Conservation (phyloP, 2,113 vertebrate species). For the Perca flavescens region DNA sequence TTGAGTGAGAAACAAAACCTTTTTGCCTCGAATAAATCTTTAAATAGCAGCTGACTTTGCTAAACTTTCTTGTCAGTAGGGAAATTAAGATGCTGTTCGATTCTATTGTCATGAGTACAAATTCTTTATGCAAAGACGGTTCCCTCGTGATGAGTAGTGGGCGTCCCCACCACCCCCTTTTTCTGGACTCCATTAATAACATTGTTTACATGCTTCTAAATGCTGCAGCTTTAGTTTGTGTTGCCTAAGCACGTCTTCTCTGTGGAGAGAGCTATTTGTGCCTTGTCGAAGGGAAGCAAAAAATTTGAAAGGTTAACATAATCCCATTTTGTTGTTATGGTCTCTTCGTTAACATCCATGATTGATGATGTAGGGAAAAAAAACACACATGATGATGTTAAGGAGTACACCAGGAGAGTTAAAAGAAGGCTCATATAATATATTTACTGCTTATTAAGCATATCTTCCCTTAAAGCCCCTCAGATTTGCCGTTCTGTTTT, state of each 20-base stretch:
- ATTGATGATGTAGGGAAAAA: constrained; percentile 41
- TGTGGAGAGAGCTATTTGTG: constrained; percentile 30
- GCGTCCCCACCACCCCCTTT: constrained; percentile 3
- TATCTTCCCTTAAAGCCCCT: constrained; percentile 17
- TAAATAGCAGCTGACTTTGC: constrained; percentile 36
- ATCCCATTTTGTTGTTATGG: constrained; percentile 19
- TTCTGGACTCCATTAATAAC: constrained; percentile 60
- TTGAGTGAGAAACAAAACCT: constrained; percentile 18
- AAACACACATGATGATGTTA: not conserved
- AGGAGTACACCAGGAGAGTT: not conserved
- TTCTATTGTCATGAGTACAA: constrained; percentile 31
- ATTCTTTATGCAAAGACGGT: constrained; percentile 34
- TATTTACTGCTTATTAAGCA: constrained; percentile 13
- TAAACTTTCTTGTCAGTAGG: constrained; percentile 30
- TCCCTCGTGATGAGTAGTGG: constrained; percentile 44
- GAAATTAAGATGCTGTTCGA: constrained; percentile 32
- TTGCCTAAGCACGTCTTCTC: constrained; percentile 22
- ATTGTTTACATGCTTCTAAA: constrained; percentile 49
- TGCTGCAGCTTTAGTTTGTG: constrained; percentile 34
- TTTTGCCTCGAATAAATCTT: constrained; percentile 20
- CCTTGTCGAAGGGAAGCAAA: constrained; percentile 11
- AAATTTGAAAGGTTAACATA: constrained; percentile 47
- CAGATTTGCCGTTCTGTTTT: constrained; percentile 43
- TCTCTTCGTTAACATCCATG: constrained; percentile 37
- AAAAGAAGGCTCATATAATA: not conserved